phyloP scores from a whole-genome alignment of 2,888 invertebrate genomes.

The Tanytarsus gracilentus region DNA sequence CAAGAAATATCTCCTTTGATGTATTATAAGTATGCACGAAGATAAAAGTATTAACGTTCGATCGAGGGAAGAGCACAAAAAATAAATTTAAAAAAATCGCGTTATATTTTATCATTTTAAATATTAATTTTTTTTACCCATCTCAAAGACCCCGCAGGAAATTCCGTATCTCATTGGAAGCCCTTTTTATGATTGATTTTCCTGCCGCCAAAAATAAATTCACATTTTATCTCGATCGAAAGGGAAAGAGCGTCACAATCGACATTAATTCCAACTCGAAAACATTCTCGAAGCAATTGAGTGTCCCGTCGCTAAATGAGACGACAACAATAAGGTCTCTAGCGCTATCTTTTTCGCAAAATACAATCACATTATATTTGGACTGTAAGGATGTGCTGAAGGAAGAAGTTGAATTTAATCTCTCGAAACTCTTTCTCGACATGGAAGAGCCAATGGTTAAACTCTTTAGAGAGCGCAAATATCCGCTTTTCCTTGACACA shows the following conservation, averaged over 20 bases:
- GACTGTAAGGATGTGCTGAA: conserved; percentile 42
- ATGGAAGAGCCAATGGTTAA: conserved; percentile 44
- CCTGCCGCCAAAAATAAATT: conserved; percentile 43
- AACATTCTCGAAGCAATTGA: conserved; percentile 41
- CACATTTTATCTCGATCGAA: conserved; percentile 44
- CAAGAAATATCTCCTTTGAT: background rate
- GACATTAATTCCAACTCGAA: conserved; percentile 41
- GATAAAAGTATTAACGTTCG: too few species aligned
- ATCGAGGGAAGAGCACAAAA: too few species aligned
- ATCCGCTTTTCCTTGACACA: conserved; percentile 42
- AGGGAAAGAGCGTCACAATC: conserved; percentile 40
- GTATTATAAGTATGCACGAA: too few species aligned
- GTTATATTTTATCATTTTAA: background rate
- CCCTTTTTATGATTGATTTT: conserved; percentile 44
- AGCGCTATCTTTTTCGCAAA: conserved; percentile 41
- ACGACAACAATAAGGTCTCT: conserved; percentile 43
- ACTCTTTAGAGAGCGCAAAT: conserved; percentile 43
- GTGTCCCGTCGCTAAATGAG: conserved; percentile 42
- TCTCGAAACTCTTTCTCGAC: conserved; percentile 41
- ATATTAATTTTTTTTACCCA: conserved; percentile 12
- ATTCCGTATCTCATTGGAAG: conserved; percentile 42
- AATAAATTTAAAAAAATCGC: too few species aligned
- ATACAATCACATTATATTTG: conserved; percentile 39
- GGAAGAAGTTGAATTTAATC: conserved; percentile 40
- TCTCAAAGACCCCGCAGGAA: conserved; percentile 40